Percentiles rank a stretch among this genome's conserved stretches.
phyloP scores from a whole-genome alignment of 2,888 invertebrate species.

The Linnaemya tessellans region DNA sequence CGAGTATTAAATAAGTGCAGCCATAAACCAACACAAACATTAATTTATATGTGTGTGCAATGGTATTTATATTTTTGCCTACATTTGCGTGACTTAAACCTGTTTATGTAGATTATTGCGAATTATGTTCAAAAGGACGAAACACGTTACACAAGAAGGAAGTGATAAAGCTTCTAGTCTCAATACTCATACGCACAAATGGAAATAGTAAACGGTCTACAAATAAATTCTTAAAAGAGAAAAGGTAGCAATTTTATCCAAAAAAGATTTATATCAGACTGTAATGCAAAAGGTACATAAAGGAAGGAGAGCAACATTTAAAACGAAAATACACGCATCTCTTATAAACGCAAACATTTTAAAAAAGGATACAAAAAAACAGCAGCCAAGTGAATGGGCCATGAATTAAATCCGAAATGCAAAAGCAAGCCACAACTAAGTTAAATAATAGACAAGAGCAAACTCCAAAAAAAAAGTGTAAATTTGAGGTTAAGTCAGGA shows the following conservation, averaged over 20 bases:
- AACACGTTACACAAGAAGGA: background rate
- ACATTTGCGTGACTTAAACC: slow-evolving; percentile 62
- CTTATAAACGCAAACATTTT: slow-evolving; percentile 1
- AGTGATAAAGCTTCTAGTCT: background rate
- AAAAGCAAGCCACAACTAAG: slow-evolving; percentile 10
- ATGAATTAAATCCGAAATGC: slow-evolving; percentile 4
- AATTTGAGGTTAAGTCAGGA: slow-evolving; percentile 74
- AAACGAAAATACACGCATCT: slow-evolving; percentile 17
- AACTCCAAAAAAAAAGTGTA: slow-evolving; percentile 72
- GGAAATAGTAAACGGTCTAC: background rate
- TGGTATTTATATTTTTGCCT: slow-evolving; percentile 3
- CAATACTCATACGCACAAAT: background rate
- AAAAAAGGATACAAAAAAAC: slow-evolving; percentile 11
- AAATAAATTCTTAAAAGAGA: background rate
- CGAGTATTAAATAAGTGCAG: background rate
- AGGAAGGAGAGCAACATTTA: slow-evolving; percentile 52
- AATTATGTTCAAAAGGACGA: background rate
- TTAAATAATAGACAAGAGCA: slow-evolving; percentile 75
- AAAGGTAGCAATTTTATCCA: slow-evolving; percentile 18
- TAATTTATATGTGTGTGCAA: slow-evolving; percentile 34
- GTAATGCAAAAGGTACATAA: slow-evolving; percentile 61
- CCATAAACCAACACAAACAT: slow-evolving; percentile 26
- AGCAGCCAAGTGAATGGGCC: background rate
- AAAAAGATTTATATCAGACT: slow-evolving; percentile 66
- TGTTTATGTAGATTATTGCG: slow-evolving; percentile 13